These are phyloP conservation scores for Gymnogyps californianus DNA, from an alignment of 2,113 vertebrate genomes.

Conservation along the genomic window DNA sequence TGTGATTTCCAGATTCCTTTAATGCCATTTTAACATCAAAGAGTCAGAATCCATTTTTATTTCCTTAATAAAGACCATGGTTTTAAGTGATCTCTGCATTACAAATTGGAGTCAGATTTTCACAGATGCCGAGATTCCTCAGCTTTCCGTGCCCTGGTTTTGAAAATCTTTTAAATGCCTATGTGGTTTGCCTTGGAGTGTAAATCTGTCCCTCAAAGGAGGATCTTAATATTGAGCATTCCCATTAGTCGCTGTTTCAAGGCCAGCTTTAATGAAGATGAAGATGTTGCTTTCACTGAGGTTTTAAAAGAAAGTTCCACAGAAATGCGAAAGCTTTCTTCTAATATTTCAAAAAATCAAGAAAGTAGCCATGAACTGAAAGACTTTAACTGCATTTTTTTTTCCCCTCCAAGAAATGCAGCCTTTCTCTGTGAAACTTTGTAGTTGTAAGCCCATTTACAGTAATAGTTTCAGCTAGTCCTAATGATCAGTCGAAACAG, in stretches of 20 bases:
- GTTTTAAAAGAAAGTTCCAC: background rate
- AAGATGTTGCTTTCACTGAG: background rate
- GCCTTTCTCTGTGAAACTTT: background rate
- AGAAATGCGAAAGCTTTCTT: background rate
- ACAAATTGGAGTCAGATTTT: slow-evolving; percentile 5
- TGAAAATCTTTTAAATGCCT: slow-evolving; percentile 47
- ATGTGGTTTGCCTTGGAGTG: slow-evolving; percentile 22
- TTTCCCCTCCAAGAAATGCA: background rate
- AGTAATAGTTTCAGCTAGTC: background rate
- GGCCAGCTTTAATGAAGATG: slow-evolving; percentile 31
- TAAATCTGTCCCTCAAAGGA: slow-evolving; percentile 43
- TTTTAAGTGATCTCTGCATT: background rate
- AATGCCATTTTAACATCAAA: background rate
- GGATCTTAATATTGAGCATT: slow-evolving; percentile 31
- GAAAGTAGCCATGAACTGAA: background rate
- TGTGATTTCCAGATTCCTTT: background rate
- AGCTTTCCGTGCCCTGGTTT: slow-evolving; percentile 27
- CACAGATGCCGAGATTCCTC: background rate
- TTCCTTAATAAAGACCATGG: background rate
- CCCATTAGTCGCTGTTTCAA: slow-evolving; percentile 39
- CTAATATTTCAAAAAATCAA: background rate
- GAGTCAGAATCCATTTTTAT: background rate
- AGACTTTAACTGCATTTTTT: background rate
- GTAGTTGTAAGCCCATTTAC: background rate
- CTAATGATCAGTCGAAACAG: background rate